phyloP scores from a whole-genome alignment of 2,797 vertebrate species.

The Ataeniobius toweri region DNA sequence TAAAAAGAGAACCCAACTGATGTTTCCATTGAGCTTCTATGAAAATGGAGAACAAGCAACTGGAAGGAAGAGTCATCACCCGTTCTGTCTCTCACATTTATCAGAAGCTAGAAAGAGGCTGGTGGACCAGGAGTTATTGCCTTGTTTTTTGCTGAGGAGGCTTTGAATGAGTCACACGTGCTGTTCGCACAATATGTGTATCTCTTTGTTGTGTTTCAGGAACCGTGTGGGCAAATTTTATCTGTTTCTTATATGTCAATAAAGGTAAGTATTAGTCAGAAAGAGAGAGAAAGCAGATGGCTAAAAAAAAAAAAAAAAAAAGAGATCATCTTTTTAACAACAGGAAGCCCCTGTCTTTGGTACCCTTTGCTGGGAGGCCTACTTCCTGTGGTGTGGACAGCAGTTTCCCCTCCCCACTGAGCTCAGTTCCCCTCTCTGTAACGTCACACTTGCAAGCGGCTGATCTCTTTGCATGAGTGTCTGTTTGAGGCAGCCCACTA shows the following conservation, averaged over 20 bases:
- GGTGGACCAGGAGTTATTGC: not conserved
- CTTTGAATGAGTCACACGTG: slow-evolving; percentile 44
- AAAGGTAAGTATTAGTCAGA: slow-evolving; percentile 13
- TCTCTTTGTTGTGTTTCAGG: slow-evolving; percentile 33
- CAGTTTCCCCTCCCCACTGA: slow-evolving; percentile 57
- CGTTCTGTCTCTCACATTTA: slow-evolving; percentile 42
- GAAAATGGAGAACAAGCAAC: slow-evolving; percentile 29
- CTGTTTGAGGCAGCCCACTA: slow-evolving; percentile 29
- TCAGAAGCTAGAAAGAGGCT: slow-evolving; percentile 36
- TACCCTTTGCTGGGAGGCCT: slow-evolving; percentile 57
- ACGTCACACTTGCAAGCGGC: slow-evolving; percentile 37
- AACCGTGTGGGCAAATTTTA: not conserved
- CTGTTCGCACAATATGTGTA: slow-evolving; percentile 18
- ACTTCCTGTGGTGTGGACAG: slow-evolving; percentile 71
- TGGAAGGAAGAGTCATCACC: slow-evolving; percentile 20
- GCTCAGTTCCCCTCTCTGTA: slow-evolving; percentile 50
- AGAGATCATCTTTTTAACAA: slow-evolving; percentile 48
- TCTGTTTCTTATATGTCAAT: slow-evolving; percentile 13
- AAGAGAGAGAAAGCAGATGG: not conserved
- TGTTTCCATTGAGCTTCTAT: slow-evolving; percentile 42
- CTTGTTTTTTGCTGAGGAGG: slow-evolving; percentile 42
- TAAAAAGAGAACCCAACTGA: slow-evolving; percentile 21
- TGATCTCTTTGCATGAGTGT: slow-evolving; percentile 23
- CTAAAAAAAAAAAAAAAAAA: slow-evolving; percentile 1
- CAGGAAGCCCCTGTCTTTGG: slow-evolving; percentile 68